These are phyloP conservation scores for Aplodontia rufa DNA, from an alignment of 2,113 vertebrate genomes.

Conservation along the genomic window DNA sequence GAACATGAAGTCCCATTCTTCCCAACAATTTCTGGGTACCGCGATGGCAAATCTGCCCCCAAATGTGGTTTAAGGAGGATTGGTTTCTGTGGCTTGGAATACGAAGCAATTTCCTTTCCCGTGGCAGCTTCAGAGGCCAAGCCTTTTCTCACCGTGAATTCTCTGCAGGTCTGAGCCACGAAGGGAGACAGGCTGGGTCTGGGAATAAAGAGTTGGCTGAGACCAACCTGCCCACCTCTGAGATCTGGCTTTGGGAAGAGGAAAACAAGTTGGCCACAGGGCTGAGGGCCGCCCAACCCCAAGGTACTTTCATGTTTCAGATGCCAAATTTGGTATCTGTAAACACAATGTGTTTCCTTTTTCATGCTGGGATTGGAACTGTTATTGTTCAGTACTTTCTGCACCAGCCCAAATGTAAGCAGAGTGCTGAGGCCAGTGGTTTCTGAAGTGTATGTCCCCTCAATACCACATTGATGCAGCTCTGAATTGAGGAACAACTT, in stretches of 20 bases:
- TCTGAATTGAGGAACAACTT: background rate
- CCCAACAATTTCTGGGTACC: background rate
- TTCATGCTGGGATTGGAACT: slow-evolving; percentile 56
- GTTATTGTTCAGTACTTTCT: slow-evolving; percentile 66
- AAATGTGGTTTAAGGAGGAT: background rate
- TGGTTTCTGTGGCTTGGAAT: slow-evolving; percentile 34
- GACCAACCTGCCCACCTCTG: slow-evolving; percentile 64
- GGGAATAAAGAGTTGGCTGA: slow-evolving; percentile 68
- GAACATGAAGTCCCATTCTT: background rate
- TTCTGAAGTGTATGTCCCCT: background rate
- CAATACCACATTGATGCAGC: background rate
- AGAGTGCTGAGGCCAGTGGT: background rate
- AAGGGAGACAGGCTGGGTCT: slow-evolving; percentile 54
- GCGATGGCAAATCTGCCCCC: background rate
- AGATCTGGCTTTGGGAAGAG: slow-evolving; percentile 59
- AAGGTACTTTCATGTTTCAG: slow-evolving; percentile 52
- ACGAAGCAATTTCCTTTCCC: slow-evolving; percentile 56
- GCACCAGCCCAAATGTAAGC: fast-evolving
- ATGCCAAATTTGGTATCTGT: slow-evolving; percentile 78
- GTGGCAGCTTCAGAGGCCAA: slow-evolving; percentile 1
- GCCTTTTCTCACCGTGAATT: slow-evolving; percentile 52
- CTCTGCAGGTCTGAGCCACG: background rate
- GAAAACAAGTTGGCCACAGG: slow-evolving; percentile 53
- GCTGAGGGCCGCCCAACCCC: slow-evolving; percentile 21
- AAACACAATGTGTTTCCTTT: slow-evolving; percentile 81